Conservation (phyloP, 2,113 vertebrate species). For the Proterorhinus semilunaris region DNA sequence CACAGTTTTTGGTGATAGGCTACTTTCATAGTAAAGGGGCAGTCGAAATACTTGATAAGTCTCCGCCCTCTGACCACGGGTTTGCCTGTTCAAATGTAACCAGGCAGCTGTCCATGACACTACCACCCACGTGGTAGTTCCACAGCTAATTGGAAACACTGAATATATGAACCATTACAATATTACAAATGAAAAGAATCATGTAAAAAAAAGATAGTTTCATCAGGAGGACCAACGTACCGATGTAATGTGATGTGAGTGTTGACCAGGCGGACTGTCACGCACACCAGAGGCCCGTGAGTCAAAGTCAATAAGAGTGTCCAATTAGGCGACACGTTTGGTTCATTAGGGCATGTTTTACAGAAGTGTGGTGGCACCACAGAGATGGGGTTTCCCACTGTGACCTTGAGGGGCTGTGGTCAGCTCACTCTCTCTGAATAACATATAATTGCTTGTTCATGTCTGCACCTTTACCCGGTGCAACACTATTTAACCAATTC, state of each 20-base stretch:
- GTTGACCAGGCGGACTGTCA: neutral
- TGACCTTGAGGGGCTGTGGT: constrained; percentile 34
- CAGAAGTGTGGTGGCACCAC: constrained; percentile 37
- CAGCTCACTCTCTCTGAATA: constrained; percentile 1
- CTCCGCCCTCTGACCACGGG: no score
- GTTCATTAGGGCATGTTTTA: constrained; percentile 52
- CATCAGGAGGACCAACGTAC: neutral
- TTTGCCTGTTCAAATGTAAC: no score
- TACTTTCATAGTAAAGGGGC: no score
- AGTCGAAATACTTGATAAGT: no score
- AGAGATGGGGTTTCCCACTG: constrained; percentile 41
- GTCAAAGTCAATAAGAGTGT: constrained; percentile 51
- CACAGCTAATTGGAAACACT: no score
- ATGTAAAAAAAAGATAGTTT: neutral
- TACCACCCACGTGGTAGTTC: no score
- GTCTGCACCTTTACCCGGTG: neutral
- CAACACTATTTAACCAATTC: neutral
- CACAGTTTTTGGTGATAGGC: no score
- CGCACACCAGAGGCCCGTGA: constrained; percentile 30
- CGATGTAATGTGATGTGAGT: neutral
- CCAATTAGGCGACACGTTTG: constrained; percentile 53
- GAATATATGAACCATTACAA: no score
- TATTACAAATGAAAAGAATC: no score
- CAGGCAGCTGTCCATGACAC: no score
- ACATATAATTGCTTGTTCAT: neutral